Conservation (phyloP, 2,113 vertebrate genomes). For the Notarius lentiginosus region DNA sequence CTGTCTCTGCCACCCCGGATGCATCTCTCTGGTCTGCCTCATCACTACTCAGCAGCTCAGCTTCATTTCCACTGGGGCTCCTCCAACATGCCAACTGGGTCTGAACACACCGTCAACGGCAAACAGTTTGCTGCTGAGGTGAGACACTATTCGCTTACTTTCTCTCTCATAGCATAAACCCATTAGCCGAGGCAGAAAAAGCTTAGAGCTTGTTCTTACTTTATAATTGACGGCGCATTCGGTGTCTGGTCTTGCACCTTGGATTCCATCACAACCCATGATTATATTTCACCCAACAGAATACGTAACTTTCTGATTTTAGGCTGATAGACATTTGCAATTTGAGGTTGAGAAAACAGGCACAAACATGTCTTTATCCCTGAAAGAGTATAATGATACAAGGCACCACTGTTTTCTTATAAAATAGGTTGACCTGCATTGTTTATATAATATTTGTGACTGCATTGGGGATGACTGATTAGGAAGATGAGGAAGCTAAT, state of each 20-base stretch:
- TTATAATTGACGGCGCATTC: slow-evolving; percentile 37
- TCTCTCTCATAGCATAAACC: not conserved
- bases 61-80: slow-evolving; percentile 96
- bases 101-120: slow-evolving; percentile 84
- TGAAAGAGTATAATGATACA: not conserved
- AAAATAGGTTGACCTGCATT: not conserved
- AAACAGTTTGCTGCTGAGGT: slow-evolving; percentile 90
- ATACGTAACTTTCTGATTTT: slow-evolving; percentile 25
- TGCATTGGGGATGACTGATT: not conserved
- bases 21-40: slow-evolving; percentile 78
- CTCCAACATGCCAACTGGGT: slow-evolving; percentile 72
- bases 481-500: not conserved
- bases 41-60: slow-evolving; percentile 81
- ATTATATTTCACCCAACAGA: not conserved
- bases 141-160: slow-evolving; percentile 45
- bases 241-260: slow-evolving; percentile 43
- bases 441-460: not conserved
- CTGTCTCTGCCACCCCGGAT: slow-evolving; percentile 79
- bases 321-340: not conserved
- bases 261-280: slow-evolving; percentile 7
- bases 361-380: slow-evolving; percentile 6
- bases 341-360: slow-evolving; percentile 15
- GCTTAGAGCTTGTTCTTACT: slow-evolving; percentile 37
- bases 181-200: slow-evolving; percentile 27
- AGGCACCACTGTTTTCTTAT: not conserved